These are phyloP conservation scores for Pitta sordida DNA, from an alignment of 2,113 vertebrate genomes.

Conservation along the genomic window DNA sequence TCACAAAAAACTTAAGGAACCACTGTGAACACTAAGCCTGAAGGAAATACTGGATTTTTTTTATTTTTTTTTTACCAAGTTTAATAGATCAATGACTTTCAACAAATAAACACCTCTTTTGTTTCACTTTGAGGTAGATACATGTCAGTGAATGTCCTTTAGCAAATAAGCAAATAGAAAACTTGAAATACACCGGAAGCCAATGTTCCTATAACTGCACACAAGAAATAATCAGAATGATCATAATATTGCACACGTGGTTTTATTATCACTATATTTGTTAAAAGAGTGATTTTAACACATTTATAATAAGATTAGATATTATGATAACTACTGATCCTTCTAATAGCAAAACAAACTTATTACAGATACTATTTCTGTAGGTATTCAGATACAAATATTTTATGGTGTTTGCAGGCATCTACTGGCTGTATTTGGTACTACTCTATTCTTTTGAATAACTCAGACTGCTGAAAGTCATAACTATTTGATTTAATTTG, in stretches of 20 bases:
- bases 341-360: background rate
- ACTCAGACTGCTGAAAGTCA: background rate
- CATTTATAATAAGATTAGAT: background rate
- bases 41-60: too few relatives aligned
- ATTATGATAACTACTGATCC: background rate
- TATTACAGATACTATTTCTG: background rate
- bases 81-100: background rate
- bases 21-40: background rate
- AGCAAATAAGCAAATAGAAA: background rate
- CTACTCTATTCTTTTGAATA: conserved; percentile 55
- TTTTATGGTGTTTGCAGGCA: conserved; percentile 82
- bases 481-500: background rate
- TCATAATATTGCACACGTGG: background rate
- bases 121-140: background rate
- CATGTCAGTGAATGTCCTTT: background rate
- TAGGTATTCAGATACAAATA: background rate
- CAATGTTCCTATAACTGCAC: background rate
- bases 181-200: background rate
- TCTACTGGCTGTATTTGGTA: conserved; percentile 77
- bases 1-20: background rate
- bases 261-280: background rate
- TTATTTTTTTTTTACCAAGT: background rate
- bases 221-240: background rate
- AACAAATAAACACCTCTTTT: background rate
- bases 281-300: background rate